Base-by-base conservation (phyloP, 2,113 vertebrate species). In the Cathartes aura region DNA sequence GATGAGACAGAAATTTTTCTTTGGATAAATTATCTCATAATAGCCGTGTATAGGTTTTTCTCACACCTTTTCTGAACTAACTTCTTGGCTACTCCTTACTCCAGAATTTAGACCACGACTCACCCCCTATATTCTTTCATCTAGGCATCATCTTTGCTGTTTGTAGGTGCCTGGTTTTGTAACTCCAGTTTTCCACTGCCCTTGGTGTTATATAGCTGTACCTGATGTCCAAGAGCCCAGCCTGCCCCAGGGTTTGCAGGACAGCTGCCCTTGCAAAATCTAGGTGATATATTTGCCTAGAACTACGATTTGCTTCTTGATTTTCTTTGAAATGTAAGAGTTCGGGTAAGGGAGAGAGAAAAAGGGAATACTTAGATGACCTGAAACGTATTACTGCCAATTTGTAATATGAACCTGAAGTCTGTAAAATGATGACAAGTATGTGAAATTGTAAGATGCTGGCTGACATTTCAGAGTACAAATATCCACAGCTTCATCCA, bases 381-480 rank as follows among this genome's bases (percentile, higher is more conserved):
- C 94, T 90, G 89, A 91, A 80, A 91, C 82, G 20, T 21, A 0
- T 73, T 5, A 0, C 45, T 93, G 92, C 89, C 91, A 89, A n/a
- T 76, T 85, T 60, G 79, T 95, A 97, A 97, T 86, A 22, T 1
- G 87, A 97, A 95, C 96, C 95, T 95, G 91, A 53, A 83, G 96
- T n/a, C 87, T 88, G 91, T 95, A 86, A 93, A 97, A 97, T 86
- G 94, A 91, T 90, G 95, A 95, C 96, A 89, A 96, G 50, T 90
- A 76, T 73, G 91, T 91, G 94, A 96, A 94, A 70, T 47, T 76
- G 81, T 81, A 53, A 93, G 91, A 86, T 50, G 86, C 89, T 97
- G 97, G 96, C 96, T 97, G 97, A 96, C 94, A 96, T 97, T 97
- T 97, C 93, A 40, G 93, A 96, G 87, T 12, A 86, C 78, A 97